phyloP scores from a whole-genome alignment of 2,888 invertebrate species.

The Cephonodes hylas region DNA sequence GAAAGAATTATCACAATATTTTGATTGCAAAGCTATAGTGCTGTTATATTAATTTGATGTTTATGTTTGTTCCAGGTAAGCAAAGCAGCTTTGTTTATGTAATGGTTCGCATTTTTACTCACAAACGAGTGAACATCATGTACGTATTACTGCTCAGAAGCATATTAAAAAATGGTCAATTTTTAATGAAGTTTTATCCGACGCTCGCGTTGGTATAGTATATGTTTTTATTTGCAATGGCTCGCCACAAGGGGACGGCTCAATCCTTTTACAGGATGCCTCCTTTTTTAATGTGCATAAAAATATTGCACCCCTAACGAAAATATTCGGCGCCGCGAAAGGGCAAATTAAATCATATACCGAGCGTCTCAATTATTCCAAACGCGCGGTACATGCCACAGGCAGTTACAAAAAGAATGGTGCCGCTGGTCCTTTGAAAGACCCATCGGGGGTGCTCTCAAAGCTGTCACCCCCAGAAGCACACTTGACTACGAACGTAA shows the following conservation, averaged over 20 bases:
- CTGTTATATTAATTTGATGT: neutral
- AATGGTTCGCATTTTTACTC: too few species aligned
- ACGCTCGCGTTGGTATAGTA: neutral
- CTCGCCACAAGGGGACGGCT: neutral
- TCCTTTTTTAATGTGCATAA: slow-evolving; percentile 37
- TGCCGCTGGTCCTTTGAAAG: slow-evolving; percentile 75
- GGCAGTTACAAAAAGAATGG: slow-evolving; percentile 72
- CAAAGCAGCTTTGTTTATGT: neutral
- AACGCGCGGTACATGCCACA: slow-evolving; percentile 63
- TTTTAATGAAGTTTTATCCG: neutral
- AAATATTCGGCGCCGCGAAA: slow-evolving; percentile 60
- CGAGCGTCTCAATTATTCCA: slow-evolving; percentile 74
- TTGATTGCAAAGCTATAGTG: neutral
- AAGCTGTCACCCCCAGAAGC: slow-evolving; percentile 76
- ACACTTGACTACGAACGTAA: slow-evolving; percentile 59
- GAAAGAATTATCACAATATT: neutral
- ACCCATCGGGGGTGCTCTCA: slow-evolving; percentile 72
- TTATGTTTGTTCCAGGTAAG: neutral
- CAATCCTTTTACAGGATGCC: slow-evolving; percentile 31
- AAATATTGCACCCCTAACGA: slow-evolving; percentile 48
- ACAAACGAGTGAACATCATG: too few species aligned
- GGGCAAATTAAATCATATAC: slow-evolving; percentile 78
- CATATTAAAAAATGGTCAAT: too few species aligned
- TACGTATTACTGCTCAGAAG: too few species aligned
- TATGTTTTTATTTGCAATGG: neutral